Evolutionary conservation across 2,888 invertebrate species (phyloP).

Genomic region (Euzetes globulus): DNA sequence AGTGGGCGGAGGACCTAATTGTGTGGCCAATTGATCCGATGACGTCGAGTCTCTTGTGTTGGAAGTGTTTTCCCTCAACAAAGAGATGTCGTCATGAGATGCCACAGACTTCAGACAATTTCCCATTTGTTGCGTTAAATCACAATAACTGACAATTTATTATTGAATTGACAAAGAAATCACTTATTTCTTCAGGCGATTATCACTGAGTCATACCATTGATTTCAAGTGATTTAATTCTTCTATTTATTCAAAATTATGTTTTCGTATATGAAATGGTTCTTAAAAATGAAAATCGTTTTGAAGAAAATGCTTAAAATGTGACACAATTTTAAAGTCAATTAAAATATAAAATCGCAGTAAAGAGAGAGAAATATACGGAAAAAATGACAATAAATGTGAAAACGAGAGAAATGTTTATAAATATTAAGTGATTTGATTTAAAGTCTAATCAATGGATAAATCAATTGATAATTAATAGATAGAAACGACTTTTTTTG

Average conservation of each 20-base stretch:
- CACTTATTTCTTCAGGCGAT: too few relatives aligned
- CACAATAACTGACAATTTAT: neutral
- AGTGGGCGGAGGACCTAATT: conserved; percentile 49
- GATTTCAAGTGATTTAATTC: too few relatives aligned
- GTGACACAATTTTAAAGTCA: too few relatives aligned
- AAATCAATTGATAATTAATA: neutral
- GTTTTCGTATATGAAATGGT: too few relatives aligned
- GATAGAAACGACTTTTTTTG: neutral
- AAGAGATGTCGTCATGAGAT: conserved; percentile 48
- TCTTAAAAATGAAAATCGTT: too few relatives aligned
- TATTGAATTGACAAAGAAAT: too few relatives aligned
- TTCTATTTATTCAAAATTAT: too few relatives aligned
- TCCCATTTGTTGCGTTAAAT: conserved; percentile 46
- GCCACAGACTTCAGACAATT: conserved; percentile 50
- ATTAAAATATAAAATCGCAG: neutral
- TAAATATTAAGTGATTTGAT: neutral
- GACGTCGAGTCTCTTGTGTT: conserved; percentile 41
- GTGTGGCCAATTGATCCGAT: conserved; percentile 46
- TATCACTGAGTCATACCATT: too few relatives aligned
- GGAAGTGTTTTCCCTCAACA: conserved; percentile 47
- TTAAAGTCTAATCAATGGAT: neutral
- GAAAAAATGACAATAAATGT: neutral
- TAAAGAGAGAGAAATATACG: neutral
- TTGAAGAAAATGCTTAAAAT: too few relatives aligned
- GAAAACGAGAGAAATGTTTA: neutral